Evolutionary conservation across 2,113 vertebrate genomes (phyloP).

Genomic region (Anas platyrhynchos): DNA sequence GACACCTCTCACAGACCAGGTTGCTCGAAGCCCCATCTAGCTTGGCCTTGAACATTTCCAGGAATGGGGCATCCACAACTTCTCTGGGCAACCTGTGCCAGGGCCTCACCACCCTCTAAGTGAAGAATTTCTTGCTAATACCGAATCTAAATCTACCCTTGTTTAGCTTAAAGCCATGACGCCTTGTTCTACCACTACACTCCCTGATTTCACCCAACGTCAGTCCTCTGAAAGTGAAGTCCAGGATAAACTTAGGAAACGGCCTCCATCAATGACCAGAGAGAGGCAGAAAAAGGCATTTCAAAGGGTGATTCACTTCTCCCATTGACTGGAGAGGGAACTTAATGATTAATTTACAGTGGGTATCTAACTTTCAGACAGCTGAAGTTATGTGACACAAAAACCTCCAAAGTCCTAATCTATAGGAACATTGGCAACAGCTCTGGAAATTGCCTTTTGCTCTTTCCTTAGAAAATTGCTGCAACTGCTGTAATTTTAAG

Average conservation of each 20-base stretch:
- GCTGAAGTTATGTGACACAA: neutral
- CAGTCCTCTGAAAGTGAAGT: neutral
- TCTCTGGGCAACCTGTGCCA: no score
- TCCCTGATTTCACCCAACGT: neutral
- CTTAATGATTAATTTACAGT: neutral
- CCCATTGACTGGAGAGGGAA: neutral
- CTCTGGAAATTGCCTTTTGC: neutral
- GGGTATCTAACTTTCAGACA: neutral
- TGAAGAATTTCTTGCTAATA: no score
- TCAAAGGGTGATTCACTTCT: neutral
- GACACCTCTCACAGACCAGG: no score
- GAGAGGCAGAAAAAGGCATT: neutral
- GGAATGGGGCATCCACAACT: no score
- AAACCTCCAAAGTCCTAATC: neutral
- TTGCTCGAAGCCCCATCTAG: no score
- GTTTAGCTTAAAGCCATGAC: no score
- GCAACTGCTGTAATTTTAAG: constrained; percentile 7
- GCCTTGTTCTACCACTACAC: no score
- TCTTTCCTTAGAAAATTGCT: neutral
- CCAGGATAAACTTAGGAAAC: neutral
- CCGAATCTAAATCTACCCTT: no score
- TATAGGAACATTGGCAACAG: neutral
- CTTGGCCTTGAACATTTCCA: no score
- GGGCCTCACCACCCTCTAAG: no score
- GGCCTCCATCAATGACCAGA: neutral